Evolutionary conservation across 2,113 vertebrate genomes (phyloP), one percentile per base, ranked within the genome.

Genomic region (Corynorhinus townsendii): DNA sequence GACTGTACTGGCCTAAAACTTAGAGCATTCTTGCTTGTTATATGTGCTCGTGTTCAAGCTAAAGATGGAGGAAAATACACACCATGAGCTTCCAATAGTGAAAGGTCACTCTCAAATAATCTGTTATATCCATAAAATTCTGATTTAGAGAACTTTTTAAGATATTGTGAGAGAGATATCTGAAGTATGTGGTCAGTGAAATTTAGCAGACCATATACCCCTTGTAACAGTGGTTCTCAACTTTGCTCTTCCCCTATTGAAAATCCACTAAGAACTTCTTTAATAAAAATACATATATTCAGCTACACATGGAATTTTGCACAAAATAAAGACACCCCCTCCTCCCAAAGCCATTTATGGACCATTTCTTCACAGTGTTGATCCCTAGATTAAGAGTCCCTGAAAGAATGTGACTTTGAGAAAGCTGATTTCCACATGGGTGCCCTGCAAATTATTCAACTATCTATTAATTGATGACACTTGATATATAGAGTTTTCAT

Each of bases 391-490:
- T 79, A 91, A 81, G 40, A 94, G 30, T 1, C 35, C 66, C 62
- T 54, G 2, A 43, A 87, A 85, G 17, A 92, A 85, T 22, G 30
- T 17, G 30, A 24, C 52, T 91, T 90, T 68, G 68, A 94, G 79
- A 75, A 96, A 69, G 73, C 17, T 79, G 77, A 91, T 77, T 93
- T 95, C 81, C 59, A 30, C 85, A 26, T 73, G 89, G 79, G 45
- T 92, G 19, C 93, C 47, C 43, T 92, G 35, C 86, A 35, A 69
- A 79, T 87, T 93, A 85, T 80, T 93, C 52, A 92, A 89, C 22
- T 86, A 88, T 89, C 90, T 88, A 93, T 95, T 93, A 92, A 77
- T 92, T 75, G 79, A 66, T 91, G 82, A 96, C 89, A 95, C 69
- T 71, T 89, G 77, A 95, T 92, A 68, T 86, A 81, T 56, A 94